Evolutionary conservation across 2,113 vertebrate species (phyloP), one percentile per base, ranked within the genome.

Genomic region (Polypterus senegalus): DNA sequence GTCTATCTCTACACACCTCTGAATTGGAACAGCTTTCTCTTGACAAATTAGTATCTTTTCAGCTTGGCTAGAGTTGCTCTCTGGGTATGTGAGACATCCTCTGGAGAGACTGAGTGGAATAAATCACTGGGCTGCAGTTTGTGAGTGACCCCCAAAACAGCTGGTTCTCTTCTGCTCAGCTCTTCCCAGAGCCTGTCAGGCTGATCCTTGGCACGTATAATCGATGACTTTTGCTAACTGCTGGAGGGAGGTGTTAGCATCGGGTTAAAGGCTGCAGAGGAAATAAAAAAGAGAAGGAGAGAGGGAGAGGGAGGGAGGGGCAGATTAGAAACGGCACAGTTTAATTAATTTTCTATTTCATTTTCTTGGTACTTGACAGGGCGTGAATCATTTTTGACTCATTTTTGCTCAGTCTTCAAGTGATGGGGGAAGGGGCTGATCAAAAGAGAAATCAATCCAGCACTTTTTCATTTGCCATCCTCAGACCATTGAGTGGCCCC

Each of bases 11-110:
- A 3, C n/a, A 46, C 49, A 46, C 27, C 27, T 61, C 49, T 61
- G 60, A 61, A 7, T 46, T 9, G 49, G 27, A 47, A 48, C 47
- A 55, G 46, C 44, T 63, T 63, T 48, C 48, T 54, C 7, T 5
- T 74, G 69, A 74, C 66, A 71, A 73, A 71, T 66, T 66, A 53
- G 61, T 45, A 69, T 62, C 60, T 67, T 66, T 73, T 67, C 59
- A 67, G 71, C 67, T 59, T 10, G 5, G 57, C 63, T 70, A 62
- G 11, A 47, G 59, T 61, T 27, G 27, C 63, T 67, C 59, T 44
- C 57, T 59, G 65, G 71, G 66, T 6, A 57, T 66, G 53, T 5
- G 64, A 68, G 73, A 71, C 53, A 55, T 63, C 59, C 63, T 63
- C 71, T 1, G 44, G 48, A 72, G 64, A 74, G 58, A 59, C 48